Conservation (phyloP, 2,113 vertebrate genomes). For the Nestor notabilis region DNA sequence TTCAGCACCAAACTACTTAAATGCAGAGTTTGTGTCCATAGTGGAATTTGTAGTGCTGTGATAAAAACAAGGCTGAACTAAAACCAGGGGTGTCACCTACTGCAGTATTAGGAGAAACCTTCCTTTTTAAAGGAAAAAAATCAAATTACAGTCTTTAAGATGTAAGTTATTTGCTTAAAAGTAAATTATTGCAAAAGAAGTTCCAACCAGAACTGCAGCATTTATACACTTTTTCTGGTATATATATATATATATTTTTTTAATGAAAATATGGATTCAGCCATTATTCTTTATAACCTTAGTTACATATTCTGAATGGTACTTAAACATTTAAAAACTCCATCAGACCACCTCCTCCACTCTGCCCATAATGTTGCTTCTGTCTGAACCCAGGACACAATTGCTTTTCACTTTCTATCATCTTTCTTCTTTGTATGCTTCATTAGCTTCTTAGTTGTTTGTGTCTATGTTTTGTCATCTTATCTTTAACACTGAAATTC, state of each 20-base stretch:
- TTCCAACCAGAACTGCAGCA: background rate
- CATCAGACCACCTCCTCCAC: background rate
- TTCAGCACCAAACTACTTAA: background rate
- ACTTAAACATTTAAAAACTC: background rate
- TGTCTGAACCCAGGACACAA: background rate
- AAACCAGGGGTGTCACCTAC: background rate
- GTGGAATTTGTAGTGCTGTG: background rate
- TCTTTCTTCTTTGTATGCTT: conserved; percentile 8
- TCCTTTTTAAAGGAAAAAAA: background rate
- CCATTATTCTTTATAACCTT: background rate
- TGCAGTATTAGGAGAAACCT: background rate
- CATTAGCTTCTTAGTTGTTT: conserved; percentile 13
- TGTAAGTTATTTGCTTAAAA: background rate
- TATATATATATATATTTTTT: background rate
- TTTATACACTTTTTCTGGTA: background rate
- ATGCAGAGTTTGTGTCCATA: background rate
- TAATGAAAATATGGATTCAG: background rate
- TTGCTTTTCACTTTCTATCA: background rate
- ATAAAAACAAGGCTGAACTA: background rate
- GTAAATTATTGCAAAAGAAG: background rate
- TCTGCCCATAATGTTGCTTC: background rate
- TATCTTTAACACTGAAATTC: background rate
- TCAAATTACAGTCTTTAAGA: background rate
- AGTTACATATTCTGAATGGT: background rate
- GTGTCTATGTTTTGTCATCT: background rate